These are phyloP conservation scores for Tridacna crocea DNA, from an alignment of 2,888 invertebrate species.

Conservation along the genomic window DNA sequence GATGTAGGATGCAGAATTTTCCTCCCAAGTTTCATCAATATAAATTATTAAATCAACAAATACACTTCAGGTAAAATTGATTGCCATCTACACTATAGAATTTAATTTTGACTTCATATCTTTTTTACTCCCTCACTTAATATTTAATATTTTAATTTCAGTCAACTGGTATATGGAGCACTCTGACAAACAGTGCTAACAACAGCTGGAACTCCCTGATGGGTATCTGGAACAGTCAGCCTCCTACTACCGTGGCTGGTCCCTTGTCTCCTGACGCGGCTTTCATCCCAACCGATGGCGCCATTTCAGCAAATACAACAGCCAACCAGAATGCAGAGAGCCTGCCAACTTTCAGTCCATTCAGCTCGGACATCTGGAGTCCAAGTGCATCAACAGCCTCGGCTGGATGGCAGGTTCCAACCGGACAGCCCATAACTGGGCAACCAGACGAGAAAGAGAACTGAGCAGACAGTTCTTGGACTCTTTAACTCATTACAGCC, in stretches of 20 bases:
- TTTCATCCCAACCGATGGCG: slow-evolving; percentile 26
- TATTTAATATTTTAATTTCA: slow-evolving; percentile 13
- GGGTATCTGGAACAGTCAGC: slow-evolving; percentile 70
- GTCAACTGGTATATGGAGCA: slow-evolving; percentile 74
- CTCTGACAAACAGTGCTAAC: slow-evolving; percentile 77
- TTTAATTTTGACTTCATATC: too few species aligned
- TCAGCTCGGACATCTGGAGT: slow-evolving; percentile 79
- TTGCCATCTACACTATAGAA: too few species aligned
- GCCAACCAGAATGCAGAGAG: slow-evolving; percentile 47
- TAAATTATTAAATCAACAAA: too few species aligned
- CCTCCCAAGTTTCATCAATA: too few species aligned
- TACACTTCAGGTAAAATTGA: too few species aligned
- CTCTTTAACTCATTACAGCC: too few species aligned
- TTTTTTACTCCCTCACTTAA: too few species aligned
- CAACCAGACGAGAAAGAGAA: slow-evolving; percentile 43
- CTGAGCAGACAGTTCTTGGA: not conserved
- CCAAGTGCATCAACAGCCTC: slow-evolving; percentile 68
- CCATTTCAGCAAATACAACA: slow-evolving; percentile 37
- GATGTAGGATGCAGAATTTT: too few species aligned
- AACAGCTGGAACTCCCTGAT: slow-evolving; percentile 76
- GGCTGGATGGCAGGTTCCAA: slow-evolving; percentile 59
- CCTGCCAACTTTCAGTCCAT: slow-evolving; percentile 74
- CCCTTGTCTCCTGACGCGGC: slow-evolving; percentile 45
- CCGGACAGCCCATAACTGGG: slow-evolving; percentile 27
- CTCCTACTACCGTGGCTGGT: slow-evolving; percentile 29